phyloP scores from a whole-genome alignment of 2,113 vertebrate species.

The Pteronura brasiliensis region DNA sequence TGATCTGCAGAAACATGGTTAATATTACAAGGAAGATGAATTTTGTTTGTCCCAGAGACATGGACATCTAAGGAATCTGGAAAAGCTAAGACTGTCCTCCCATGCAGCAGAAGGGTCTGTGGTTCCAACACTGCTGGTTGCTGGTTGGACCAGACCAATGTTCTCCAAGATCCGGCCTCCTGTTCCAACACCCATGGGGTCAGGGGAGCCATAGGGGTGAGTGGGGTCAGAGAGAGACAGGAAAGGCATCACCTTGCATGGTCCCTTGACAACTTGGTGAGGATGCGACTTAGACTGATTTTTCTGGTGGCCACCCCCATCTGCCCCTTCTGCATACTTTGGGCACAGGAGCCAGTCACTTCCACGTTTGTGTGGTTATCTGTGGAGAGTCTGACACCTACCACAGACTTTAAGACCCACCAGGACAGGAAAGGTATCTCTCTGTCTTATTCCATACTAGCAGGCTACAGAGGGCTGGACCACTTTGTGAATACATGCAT shows the following conservation, averaged over 20 bases:
- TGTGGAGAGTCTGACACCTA: neutral
- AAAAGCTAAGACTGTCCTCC: neutral
- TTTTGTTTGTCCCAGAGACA: neutral
- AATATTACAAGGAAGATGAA: neutral
- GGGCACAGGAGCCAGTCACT: neutral
- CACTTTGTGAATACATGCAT: too few relatives aligned
- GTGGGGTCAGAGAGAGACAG: too few relatives aligned
- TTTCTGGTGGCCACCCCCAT: neutral
- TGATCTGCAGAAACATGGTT: neutral
- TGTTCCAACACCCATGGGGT: neutral
- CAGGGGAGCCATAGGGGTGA: neutral
- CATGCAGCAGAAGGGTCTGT: neutral
- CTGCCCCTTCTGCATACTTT: neutral
- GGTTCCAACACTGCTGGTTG: neutral
- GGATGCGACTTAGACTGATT: neutral
- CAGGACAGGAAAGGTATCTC: neutral
- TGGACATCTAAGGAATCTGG: neutral
- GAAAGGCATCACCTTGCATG: too few relatives aligned
- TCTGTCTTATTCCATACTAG: neutral
- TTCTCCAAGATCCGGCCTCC: neutral
- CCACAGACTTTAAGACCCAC: neutral
- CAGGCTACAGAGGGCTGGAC: fast-evolving
- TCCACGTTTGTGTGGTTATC: neutral
- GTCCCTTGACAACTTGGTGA: neutral
- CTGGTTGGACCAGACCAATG: neutral